Conservation (phyloP, 2,797 vertebrate species). For the Buceros bicornis region DNA sequence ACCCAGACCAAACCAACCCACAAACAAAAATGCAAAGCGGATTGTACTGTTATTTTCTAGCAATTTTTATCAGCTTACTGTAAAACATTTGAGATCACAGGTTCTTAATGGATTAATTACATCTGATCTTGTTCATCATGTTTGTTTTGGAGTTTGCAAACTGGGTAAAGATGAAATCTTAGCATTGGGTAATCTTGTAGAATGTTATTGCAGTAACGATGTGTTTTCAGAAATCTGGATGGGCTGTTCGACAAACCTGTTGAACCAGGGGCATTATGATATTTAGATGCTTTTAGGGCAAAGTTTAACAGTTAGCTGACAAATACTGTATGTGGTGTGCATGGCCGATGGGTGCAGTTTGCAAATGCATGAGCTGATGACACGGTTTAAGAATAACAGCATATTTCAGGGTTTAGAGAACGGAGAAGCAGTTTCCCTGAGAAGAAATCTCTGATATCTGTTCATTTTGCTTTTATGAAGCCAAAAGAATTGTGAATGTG, state of each 20-base stretch:
- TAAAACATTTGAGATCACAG: neutral
- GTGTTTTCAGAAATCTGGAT: neutral
- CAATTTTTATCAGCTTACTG: neutral
- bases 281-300: neutral
- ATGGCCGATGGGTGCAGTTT: neutral
- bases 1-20: no score
- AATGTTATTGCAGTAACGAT: neutral
- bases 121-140: neutral
- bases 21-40: no score
- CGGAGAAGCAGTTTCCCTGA: neutral
- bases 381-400: neutral
- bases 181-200: neutral
- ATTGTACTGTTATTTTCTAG: no score
- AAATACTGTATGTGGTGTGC: rapidly evolving
- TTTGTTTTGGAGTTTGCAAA: neutral
- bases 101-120: neutral
- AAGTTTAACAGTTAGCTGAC: neutral
- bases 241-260: neutral
- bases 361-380: neutral
- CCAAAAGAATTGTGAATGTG: neutral
- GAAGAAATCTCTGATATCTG: neutral
- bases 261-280: neutral
- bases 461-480: neutral
- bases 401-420: neutral
- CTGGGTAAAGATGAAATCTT: neutral